phyloP scores from a whole-genome alignment of 2,113 vertebrate species.

The Colius striatus region DNA sequence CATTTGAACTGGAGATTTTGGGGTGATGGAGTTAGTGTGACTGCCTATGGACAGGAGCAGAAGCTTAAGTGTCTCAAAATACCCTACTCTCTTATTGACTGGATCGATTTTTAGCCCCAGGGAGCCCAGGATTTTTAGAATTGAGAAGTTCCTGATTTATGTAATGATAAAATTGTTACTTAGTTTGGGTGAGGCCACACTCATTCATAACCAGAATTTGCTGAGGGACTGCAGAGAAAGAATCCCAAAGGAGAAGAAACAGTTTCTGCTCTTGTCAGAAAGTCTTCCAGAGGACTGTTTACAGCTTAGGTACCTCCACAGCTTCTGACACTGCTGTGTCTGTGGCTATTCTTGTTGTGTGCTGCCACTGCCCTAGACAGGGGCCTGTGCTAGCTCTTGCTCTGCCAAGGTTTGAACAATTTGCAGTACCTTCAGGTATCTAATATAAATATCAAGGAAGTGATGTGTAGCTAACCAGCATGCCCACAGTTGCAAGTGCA shows the following conservation, averaged over 20 bases:
- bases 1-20: neutral
- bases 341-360: neutral
- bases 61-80: conserved; percentile 20
- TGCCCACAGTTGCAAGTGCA: neutral
- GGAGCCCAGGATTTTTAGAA: neutral
- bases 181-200: neutral
- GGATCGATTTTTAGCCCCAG: neutral
- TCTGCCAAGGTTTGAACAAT: neutral
- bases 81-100: neutral
- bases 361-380: neutral
- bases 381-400: neutral
- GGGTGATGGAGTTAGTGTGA: neutral
- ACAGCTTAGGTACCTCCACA: neutral
- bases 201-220: neutral
- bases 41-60: neutral
- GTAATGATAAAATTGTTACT: neutral
- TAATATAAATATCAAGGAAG: neutral
- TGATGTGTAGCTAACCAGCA: neutral
- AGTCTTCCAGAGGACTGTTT: neutral
- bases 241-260: neutral
- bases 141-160: neutral
- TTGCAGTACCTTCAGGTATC: neutral
- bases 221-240: neutral
- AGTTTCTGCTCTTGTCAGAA: neutral
- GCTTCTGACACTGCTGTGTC: conserved; percentile 11